phyloP scores from a whole-genome alignment of 2,888 invertebrate species.

The Microctonus brassicae region DNA sequence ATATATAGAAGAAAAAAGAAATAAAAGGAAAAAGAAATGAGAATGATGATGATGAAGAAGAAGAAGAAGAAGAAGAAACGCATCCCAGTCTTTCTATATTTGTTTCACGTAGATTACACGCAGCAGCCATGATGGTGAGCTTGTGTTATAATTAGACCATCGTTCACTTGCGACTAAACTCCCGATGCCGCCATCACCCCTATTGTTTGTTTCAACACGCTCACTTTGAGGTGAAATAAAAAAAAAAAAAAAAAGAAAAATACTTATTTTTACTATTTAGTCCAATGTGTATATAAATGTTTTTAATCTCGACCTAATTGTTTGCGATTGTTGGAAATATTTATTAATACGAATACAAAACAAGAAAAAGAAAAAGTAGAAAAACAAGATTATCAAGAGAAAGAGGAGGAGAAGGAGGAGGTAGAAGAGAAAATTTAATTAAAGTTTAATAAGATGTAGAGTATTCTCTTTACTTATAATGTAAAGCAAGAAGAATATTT shows the following conservation, averaged over 20 bases:
- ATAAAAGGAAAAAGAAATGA: constrained; percentile 28
- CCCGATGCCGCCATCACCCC: constrained; percentile 13
- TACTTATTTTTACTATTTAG: background rate
- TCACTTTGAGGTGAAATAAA: background rate
- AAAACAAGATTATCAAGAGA: too few relatives aligned
- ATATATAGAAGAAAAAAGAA: constrained; percentile 19
- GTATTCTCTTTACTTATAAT: too few relatives aligned
- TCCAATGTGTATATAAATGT: background rate
- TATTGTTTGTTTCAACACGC: constrained; percentile 26
- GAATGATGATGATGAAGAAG: constrained; percentile 29
- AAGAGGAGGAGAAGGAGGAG: too few relatives aligned
- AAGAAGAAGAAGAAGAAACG: constrained; percentile 29
- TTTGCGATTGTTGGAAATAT: background rate
- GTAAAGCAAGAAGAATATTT: too few relatives aligned
- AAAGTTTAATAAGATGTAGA: background rate
- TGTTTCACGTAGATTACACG: constrained; percentile 60
- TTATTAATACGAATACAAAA: background rate
- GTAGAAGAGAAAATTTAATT: background rate
- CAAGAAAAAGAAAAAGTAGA: background rate
- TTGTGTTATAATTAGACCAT: constrained; percentile 41
- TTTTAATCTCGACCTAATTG: background rate
- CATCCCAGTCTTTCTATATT: constrained; percentile 57
- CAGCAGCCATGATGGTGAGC: constrained; percentile 49
- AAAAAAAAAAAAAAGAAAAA: background rate
- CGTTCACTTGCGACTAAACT: constrained; percentile 15